Conservation (phyloP, 2,797 vertebrate species). For the Cheirogaleus major region DNA sequence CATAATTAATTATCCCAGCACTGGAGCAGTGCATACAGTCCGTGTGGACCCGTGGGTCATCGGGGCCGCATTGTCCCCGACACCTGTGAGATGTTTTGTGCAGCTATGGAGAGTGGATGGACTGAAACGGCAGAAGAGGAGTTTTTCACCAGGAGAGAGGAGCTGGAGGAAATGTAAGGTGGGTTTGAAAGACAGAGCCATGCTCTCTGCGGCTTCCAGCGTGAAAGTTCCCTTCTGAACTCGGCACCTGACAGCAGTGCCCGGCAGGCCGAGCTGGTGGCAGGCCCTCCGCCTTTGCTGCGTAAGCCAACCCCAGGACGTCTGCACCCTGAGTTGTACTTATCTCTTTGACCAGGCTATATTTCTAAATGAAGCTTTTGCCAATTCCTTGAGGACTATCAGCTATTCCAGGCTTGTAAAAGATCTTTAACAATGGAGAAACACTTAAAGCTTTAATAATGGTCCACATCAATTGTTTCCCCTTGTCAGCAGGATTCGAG, state of each 20-base stretch:
- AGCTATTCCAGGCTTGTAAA: conserved; percentile 71
- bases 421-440: conserved; percentile 79
- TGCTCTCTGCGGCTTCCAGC: not conserved
- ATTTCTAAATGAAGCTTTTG: conserved; percentile 74
- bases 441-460: conserved; percentile 77
- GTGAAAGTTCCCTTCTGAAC: not conserved
- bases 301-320: not conserved
- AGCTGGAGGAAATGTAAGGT: not conserved
- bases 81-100: not conserved
- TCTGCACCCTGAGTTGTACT: not conserved
- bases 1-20: not conserved
- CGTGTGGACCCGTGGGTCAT: not conserved
- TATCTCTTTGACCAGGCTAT: conserved; percentile 62
- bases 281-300: not conserved
- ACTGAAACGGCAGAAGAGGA: not conserved
- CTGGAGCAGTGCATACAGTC: not conserved
- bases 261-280: accelerated
- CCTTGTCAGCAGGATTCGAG: conserved; percentile 73
- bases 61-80: not conserved
- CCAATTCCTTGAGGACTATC: conserved; percentile 68
- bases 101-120: not conserved
- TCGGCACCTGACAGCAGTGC: not conserved
- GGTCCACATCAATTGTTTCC: conserved; percentile 70
- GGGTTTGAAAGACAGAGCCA: not conserved
- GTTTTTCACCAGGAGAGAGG: not conserved